These are phyloP conservation scores for Stigmatopora argus DNA, from an alignment of 2,113 vertebrate genomes.

Conservation along the genomic window DNA sequence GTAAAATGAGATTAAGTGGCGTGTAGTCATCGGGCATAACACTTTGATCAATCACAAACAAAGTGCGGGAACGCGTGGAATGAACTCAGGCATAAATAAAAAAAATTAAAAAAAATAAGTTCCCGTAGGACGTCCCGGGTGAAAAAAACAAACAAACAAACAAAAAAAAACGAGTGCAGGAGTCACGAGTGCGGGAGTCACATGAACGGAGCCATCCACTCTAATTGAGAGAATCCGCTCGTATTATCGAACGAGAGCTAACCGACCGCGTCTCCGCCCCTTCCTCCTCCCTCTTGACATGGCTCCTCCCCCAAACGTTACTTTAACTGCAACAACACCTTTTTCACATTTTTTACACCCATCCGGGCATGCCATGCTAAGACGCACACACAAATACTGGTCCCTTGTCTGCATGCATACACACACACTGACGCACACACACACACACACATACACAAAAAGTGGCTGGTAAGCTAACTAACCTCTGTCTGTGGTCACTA, in stretches of 20 bases:
- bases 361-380: slow-evolving; percentile 43
- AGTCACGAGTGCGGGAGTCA: slow-evolving; percentile 65
- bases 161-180: slow-evolving; percentile 30
- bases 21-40: slow-evolving; percentile 46
- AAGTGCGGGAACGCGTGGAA: slow-evolving; percentile 57
- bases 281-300: slow-evolving; percentile 1
- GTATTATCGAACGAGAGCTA: slow-evolving; percentile 41
- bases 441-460: slow-evolving; percentile 51
- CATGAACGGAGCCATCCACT: slow-evolving; percentile 61
- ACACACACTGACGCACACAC: slow-evolving; percentile 25
- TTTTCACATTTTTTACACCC: slow-evolving; percentile 48
- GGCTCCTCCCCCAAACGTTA: slow-evolving; percentile 47
- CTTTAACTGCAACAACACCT: slow-evolving; percentile 49
- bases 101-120: not conserved
- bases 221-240: slow-evolving; percentile 49
- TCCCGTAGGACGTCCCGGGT: slow-evolving; percentile 49
- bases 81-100: slow-evolving; percentile 60
- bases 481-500: slow-evolving; percentile 99
- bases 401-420: slow-evolving; percentile 59
- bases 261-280: not conserved
- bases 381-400: slow-evolving; percentile 58
- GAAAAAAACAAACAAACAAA: slow-evolving; percentile 47
- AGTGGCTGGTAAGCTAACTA: slow-evolving; percentile 90
- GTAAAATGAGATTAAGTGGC: slow-evolving; percentile 25
- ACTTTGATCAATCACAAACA: slow-evolving; percentile 19